Evolutionary conservation across 2,113 vertebrate species (phyloP).

Genomic region (Monopterus albus): DNA sequence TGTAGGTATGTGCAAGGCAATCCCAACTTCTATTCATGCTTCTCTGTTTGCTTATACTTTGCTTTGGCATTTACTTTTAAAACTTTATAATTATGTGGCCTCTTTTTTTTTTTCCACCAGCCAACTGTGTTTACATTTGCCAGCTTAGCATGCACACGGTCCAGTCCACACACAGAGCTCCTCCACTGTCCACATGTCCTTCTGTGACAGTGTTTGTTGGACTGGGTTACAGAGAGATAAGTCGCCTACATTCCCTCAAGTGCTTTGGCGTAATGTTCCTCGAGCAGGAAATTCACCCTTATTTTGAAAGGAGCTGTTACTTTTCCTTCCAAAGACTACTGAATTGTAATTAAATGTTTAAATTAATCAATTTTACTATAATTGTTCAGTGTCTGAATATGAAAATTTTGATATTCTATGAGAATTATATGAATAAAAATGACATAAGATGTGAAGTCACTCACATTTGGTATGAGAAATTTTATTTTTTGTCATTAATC

Average conservation of each 20-base stretch:
- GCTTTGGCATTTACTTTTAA: conserved; percentile 62
- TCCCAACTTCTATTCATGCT: conserved; percentile 20
- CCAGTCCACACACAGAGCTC: conserved; percentile 47
- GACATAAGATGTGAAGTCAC: no score
- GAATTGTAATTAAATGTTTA: not conserved
- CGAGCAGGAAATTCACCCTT: conserved; percentile 8
- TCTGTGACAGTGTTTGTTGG: conserved; percentile 56
- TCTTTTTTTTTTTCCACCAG: conserved; percentile 30
- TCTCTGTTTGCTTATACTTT: conserved; percentile 61
- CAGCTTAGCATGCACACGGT: conserved; percentile 64
- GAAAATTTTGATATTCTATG: no score
- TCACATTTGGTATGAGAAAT: accelerated
- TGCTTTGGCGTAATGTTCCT: conserved; percentile 42
- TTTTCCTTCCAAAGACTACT: not conserved
- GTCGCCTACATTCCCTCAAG: conserved; percentile 56
- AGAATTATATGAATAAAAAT: no score
- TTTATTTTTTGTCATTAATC: no score
- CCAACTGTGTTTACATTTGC: conserved; percentile 67
- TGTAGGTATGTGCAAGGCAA: conserved; percentile 39
- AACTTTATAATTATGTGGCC: conserved; percentile 71
- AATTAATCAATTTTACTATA: not conserved
- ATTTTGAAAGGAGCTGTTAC: conserved; percentile 26
- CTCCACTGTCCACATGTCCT: conserved; percentile 48
- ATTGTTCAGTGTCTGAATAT: no score
- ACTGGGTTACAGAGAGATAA: conserved; percentile 66